Evolutionary conservation across 2,113 vertebrate species (phyloP).

Genomic region (Aptenodytes patagonicus): DNA sequence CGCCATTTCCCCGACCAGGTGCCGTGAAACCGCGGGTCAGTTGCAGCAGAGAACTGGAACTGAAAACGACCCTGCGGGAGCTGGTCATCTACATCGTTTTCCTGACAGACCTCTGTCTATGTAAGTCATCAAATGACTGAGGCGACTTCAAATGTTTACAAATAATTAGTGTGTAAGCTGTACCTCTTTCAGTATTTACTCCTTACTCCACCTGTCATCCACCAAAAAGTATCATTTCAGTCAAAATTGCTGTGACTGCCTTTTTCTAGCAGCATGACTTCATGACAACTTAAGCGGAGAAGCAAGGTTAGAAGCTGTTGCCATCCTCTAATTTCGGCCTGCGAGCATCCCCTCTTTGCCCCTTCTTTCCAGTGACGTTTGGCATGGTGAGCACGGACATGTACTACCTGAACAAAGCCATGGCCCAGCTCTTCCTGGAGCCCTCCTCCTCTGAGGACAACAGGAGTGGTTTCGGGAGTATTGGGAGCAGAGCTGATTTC

Average conservation of each 20-base stretch:
- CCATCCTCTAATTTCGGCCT: neutral
- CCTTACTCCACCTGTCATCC: neutral
- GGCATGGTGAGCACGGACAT: constrained; percentile 66
- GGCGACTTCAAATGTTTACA: no score
- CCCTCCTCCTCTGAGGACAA: neutral
- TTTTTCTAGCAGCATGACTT: neutral
- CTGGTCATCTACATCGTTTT: constrained; percentile 54
- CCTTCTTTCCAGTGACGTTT: constrained; percentile 45
- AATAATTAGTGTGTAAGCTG: fast-evolving
- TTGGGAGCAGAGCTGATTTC: constrained; percentile 57
- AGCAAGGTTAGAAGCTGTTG: neutral
- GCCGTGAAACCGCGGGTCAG: neutral
- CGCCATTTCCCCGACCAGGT: neutral
- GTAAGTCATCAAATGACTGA: constrained; percentile 13
- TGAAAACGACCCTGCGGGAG: constrained; percentile 46
- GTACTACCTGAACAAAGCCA: constrained; percentile 66
- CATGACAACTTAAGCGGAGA: neutral
- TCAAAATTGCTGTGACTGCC: neutral
- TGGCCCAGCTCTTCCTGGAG: constrained; percentile 64
- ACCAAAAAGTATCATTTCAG: neutral
- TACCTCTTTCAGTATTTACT: fast-evolving
- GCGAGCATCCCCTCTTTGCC: neutral
- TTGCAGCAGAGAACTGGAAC: constrained; percentile 19
- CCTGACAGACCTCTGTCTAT: constrained; percentile 56
- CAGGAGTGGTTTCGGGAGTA: constrained; percentile 22